phyloP scores from a whole-genome alignment of 1,140 invertebrate genomes.

The Trissolcus basalis region DNA sequence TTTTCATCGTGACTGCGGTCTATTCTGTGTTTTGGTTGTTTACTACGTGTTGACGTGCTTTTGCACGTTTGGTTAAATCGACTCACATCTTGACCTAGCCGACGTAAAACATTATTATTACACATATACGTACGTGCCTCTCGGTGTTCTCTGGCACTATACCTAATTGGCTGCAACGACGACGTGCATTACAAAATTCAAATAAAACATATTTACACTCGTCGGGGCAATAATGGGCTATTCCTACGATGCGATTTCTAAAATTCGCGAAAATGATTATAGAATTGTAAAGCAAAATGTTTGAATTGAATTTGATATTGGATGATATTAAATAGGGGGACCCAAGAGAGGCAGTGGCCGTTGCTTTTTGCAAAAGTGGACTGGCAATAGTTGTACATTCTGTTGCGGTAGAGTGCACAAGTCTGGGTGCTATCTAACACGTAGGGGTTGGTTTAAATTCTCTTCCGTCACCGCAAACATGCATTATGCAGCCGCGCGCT shows the following conservation, averaged over 20 bases:
- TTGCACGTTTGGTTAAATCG: constrained; percentile 3
- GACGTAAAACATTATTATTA: constrained; percentile 2
- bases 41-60: constrained; percentile 1
- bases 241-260: too few species aligned
- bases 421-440: constrained; percentile 50
- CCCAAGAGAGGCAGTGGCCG: too few species aligned
- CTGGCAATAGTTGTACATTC: constrained; percentile 51
- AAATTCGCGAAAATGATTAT: too few species aligned
- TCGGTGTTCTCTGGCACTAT: too few species aligned
- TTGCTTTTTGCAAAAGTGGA: constrained; percentile 42
- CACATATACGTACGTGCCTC: neutral
- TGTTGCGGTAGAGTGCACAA: constrained; percentile 48
- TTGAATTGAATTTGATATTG: too few species aligned
- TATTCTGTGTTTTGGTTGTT: constrained; percentile 1
- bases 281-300: too few species aligned
- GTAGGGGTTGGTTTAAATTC: constrained; percentile 73
- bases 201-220: too few species aligned
- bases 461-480: constrained; percentile 76
- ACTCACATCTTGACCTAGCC: neutral
- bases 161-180: too few species aligned
- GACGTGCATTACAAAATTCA: too few species aligned
- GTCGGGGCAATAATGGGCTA: too few species aligned
- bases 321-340: too few species aligned
- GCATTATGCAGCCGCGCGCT: constrained; percentile 74
- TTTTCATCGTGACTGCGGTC: neutral